These are phyloP conservation scores for Paragorgia papillata DNA, from an alignment of 92 coral and sea anemone species.

Conservation along the genomic window DNA sequence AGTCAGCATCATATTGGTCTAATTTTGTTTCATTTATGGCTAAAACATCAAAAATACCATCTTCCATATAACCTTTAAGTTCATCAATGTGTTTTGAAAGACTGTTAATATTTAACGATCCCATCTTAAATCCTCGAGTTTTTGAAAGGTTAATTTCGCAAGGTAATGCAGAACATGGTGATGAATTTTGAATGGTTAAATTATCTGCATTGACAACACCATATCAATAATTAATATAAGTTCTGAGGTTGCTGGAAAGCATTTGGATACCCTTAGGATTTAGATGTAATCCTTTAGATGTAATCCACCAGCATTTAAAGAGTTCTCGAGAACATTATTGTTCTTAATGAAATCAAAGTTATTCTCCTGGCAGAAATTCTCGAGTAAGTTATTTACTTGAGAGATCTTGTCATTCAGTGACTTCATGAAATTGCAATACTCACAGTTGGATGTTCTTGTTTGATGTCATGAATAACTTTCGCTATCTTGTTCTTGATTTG, in stretches of 20 bases:
- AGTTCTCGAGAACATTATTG: constrained; percentile 34
- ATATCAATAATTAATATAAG: constrained; percentile 23
- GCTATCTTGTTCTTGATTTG: too few relatives aligned
- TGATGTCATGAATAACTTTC: too few relatives aligned
- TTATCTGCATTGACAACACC: too few relatives aligned
- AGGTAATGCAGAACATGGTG: constrained; percentile 25
- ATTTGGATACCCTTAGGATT: constrained; percentile 41
- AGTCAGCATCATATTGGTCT: too few relatives aligned
- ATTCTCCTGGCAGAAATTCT: constrained; percentile 33
- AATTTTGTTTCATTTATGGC: too few relatives aligned
- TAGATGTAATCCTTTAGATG: too few relatives aligned
- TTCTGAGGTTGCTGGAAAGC: constrained; percentile 39
- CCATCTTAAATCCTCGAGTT: constrained; percentile 46
- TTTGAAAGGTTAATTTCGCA: constrained; percentile 41
- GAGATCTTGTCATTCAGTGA: neutral
- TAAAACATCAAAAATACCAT: too few relatives aligned
- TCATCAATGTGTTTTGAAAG: constrained; percentile 50
- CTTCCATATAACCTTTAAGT: too few relatives aligned
- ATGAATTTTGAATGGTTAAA: constrained; percentile 14
- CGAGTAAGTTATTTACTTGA: neutral
- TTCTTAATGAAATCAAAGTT: too few relatives aligned
- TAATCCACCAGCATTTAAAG: constrained; percentile 37
- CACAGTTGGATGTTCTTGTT: too few relatives aligned
- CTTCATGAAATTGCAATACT: too few relatives aligned
- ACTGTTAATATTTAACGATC: constrained; percentile 43